A percentile compares a stretch with the other conserved stretches of the same genome.
Evolutionary conservation across 2,888 invertebrate species (phyloP).

Genomic region (Pycnomerus fuliginosus): DNA sequence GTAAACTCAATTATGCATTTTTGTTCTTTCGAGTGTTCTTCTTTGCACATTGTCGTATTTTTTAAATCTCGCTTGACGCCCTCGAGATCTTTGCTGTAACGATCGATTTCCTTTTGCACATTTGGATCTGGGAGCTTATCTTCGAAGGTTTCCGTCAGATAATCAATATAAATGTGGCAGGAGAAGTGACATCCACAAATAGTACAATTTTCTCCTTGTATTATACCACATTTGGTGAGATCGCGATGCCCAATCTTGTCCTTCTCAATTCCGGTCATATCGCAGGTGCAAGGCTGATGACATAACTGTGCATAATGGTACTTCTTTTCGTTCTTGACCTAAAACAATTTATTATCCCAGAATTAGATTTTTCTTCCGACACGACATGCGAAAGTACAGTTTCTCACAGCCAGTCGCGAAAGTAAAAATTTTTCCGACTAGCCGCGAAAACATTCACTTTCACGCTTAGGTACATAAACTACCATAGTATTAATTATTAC

Average conservation of each 20-base stretch:
- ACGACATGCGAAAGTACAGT: too few species aligned
- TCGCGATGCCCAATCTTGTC: constrained; percentile 42
- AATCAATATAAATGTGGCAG: constrained; percentile 45
- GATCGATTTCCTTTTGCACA: constrained; percentile 32
- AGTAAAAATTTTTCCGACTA: too few species aligned
- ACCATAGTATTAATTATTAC: too few species aligned
- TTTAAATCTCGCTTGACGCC: constrained; percentile 28
- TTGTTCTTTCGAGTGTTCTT: constrained; percentile 35
- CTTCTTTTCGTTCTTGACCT: too few species aligned
- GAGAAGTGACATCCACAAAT: constrained; percentile 39
- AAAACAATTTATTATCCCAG: too few species aligned
- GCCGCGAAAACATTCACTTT: too few species aligned
- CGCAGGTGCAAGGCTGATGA: constrained; percentile 43
- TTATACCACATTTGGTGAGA: constrained; percentile 39
- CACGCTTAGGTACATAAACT: too few species aligned
- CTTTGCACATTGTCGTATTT: constrained; percentile 27
- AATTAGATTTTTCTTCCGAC: too few species aligned
- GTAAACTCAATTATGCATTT: constrained; percentile 33
- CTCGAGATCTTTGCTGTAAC: constrained; percentile 31
- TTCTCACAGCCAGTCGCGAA: too few species aligned
- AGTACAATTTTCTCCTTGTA: constrained; percentile 33
- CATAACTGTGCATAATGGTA: constrained; percentile 43
- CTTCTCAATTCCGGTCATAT: constrained; percentile 38
- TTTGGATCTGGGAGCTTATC: constrained; percentile 34
- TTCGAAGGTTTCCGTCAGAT: constrained; percentile 37